Conservation (phyloP, 2,113 vertebrate genomes). For the Phyllostomus discolor region DNA sequence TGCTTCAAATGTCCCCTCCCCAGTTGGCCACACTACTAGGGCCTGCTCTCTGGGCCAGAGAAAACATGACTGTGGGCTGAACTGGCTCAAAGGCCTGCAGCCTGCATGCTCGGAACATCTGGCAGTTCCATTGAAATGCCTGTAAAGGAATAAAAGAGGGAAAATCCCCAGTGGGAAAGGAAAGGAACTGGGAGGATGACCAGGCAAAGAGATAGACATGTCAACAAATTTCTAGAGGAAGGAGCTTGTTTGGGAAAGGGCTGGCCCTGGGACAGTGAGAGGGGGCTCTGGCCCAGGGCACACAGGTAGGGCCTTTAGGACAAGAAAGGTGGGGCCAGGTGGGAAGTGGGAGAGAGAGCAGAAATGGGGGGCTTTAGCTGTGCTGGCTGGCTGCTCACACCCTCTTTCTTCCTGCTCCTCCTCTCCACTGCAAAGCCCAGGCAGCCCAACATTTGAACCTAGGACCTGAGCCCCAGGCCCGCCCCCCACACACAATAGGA, state of each 20-base stretch:
- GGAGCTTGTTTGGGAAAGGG: not conserved
- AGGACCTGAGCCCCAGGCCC: too few relatives aligned
- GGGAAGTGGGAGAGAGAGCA: not conserved
- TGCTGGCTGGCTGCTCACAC: too few relatives aligned
- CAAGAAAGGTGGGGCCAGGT: not conserved
- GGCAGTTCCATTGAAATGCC: not conserved
- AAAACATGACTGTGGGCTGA: not conserved
- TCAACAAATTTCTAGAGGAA: not conserved
- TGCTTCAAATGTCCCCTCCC: not conserved
- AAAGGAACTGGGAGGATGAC: not conserved
- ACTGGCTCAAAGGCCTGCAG: not conserved
- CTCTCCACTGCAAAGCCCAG: not conserved
- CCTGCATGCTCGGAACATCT: not conserved
- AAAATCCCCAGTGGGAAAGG: not conserved
- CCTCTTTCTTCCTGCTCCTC: not conserved
- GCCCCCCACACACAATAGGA: too few relatives aligned
- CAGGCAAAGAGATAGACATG: not conserved
- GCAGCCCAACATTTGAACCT: not conserved
- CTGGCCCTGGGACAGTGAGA: not conserved
- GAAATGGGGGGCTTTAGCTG: not conserved
- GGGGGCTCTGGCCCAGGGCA: not conserved
- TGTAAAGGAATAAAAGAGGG: not conserved
- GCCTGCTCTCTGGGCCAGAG: not conserved
- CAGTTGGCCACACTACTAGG: not conserved
- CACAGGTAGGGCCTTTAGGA: not conserved